Conservation (phyloP, 2,888 invertebrate genomes). For the Baronia brevicornis region DNA sequence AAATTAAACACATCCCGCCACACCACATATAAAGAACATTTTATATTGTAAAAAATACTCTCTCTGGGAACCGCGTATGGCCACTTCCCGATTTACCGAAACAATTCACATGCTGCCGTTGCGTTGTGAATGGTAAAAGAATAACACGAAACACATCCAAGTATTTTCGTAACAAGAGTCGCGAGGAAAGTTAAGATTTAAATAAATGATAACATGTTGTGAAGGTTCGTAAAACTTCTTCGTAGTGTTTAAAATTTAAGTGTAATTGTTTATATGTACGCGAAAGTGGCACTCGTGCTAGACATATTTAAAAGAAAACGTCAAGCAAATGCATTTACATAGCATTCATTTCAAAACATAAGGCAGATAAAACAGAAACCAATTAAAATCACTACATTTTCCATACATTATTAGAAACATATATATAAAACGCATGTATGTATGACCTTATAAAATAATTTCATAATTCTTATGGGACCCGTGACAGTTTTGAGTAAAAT, state of each 20-base stretch:
- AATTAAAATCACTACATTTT: too few relatives aligned
- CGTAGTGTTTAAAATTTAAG: conserved; percentile 5
- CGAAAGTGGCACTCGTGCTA: conserved; percentile 6
- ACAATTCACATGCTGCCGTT: conserved; percentile 19
- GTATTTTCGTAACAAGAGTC: neutral
- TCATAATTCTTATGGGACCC: too few relatives aligned
- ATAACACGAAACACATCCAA: conserved; percentile 10
- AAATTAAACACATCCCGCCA: conserved; percentile 7
- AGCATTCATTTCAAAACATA: too few relatives aligned
- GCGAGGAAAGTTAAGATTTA: conserved; percentile 11
- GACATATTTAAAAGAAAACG: conserved; percentile 1
- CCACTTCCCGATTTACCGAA: conserved; percentile 18
- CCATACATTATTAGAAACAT: too few relatives aligned
- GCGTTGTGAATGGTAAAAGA: conserved; percentile 15
- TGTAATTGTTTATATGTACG: conserved; percentile 3
- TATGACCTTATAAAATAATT: too few relatives aligned
- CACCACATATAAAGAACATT: conserved; percentile 12
- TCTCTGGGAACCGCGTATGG: conserved; percentile 6
- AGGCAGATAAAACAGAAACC: too few relatives aligned
- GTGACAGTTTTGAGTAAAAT: too few relatives aligned
- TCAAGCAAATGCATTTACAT: too few relatives aligned
- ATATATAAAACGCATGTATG: too few relatives aligned
- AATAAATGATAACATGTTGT: conserved; percentile 10
- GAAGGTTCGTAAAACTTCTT: conserved; percentile 8
- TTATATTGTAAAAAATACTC: conserved; percentile 12